Conservation (phyloP, 2,113 vertebrate genomes). For the Panthera uncia region DNA sequence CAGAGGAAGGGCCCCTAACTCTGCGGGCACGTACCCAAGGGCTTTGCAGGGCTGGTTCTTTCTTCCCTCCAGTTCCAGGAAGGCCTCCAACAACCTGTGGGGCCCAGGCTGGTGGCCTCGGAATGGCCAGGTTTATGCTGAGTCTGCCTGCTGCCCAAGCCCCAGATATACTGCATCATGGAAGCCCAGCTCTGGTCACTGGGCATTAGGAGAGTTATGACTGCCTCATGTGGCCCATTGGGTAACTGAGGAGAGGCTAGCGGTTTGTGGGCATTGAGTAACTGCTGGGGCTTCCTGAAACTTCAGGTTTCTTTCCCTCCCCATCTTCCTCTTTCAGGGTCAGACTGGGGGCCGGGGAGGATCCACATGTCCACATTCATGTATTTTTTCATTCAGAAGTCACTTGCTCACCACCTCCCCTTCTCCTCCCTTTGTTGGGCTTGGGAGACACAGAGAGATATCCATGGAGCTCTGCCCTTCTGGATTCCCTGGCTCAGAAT, state of each 20-base stretch:
- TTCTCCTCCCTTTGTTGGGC: not conserved
- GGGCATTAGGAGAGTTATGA: not conserved
- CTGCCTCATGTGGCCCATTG: not conserved
- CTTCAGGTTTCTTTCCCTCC: slow-evolving; percentile 37
- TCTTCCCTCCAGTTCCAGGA: not conserved
- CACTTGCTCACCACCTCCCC: not conserved
- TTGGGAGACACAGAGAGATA: not conserved
- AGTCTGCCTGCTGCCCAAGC: not conserved
- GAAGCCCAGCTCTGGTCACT: not conserved
- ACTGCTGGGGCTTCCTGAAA: slow-evolving; percentile 48
- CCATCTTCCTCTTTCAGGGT: slow-evolving; percentile 68
- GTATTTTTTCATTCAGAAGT: not conserved
- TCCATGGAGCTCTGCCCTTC: not conserved
- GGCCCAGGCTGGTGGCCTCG: not conserved
- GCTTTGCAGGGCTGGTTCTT: not conserved
- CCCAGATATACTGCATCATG: not conserved
- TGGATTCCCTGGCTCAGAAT: not conserved
- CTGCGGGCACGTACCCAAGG: not conserved
- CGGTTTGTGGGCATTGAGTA: slow-evolving; percentile 50
- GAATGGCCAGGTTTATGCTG: not conserved
- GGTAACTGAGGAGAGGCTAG: slow-evolving; percentile 50
- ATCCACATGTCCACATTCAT: not conserved
- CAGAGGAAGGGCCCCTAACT: not conserved
- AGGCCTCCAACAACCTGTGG: not conserved
- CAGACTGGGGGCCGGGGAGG: not conserved